Conservation (phyloP, 2,888 invertebrate species). For the Monoplex corrugatus region DNA sequence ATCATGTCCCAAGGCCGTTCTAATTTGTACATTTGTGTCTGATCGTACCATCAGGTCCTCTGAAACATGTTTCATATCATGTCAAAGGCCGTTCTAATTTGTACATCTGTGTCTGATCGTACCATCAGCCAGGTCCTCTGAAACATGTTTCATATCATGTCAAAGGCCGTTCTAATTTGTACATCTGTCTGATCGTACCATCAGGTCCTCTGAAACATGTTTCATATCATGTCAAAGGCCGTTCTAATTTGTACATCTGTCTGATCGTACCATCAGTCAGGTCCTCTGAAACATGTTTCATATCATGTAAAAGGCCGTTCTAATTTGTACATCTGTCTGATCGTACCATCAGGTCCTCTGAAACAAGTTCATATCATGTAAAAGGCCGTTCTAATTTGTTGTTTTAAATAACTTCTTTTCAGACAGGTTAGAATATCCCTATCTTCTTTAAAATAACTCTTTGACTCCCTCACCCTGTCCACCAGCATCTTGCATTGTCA, state of each 20-base stretch:
- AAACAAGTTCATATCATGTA: not conserved
- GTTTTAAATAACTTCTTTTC: too few species aligned
- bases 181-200: slow-evolving; percentile 78
- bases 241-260: not conserved
- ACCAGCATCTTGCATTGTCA: too few species aligned
- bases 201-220: slow-evolving; percentile 61
- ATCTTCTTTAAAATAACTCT: too few species aligned
- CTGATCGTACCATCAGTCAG: too few species aligned
- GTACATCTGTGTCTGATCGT: not conserved
- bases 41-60: slow-evolving; percentile 73
- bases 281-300: too few species aligned
- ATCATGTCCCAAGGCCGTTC: too few species aligned
- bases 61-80: not conserved
- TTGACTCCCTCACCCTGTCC: too few species aligned
- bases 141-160: too few species aligned
- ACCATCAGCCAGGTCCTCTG: too few species aligned
- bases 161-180: too few species aligned
- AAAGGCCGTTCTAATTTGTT: not conserved
- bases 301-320: too few species aligned
- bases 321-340: slow-evolving; percentile 78
- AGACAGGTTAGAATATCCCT: too few species aligned
- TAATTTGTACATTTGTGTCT: slow-evolving; percentile 78
- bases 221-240: not conserved
- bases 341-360: slow-evolving; percentile 70
- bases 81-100: not conserved